Percentiles rank a stretch among this genome's conserved stretches.
phyloP scores from a whole-genome alignment of 2,888 invertebrate genomes.

The Limnephilus rhombicus region DNA sequence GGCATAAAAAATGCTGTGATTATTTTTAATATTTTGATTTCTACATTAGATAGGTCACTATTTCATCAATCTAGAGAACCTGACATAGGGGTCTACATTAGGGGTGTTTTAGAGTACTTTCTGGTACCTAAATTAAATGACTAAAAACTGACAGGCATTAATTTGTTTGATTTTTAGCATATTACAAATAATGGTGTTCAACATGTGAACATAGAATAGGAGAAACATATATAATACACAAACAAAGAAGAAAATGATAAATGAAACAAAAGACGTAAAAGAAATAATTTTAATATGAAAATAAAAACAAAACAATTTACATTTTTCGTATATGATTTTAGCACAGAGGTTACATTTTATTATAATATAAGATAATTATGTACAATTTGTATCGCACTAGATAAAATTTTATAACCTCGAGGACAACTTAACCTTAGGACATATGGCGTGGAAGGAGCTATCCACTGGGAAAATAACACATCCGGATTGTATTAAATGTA shows the following conservation, averaged over 20 bases:
- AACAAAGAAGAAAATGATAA: constrained; percentile 47
- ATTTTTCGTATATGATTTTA: constrained; percentile 48
- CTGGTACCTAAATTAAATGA: too few species aligned
- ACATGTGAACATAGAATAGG: background rate
- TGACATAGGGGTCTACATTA: too few species aligned
- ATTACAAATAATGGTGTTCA: background rate
- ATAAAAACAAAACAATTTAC: constrained; percentile 64
- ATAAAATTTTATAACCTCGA: constrained; percentile 16
- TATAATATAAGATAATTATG: constrained; percentile 27
- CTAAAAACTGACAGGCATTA: background rate
- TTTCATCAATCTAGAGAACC: too few species aligned
- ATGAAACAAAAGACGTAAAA: constrained; percentile 62
- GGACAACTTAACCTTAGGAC: constrained; percentile 33
- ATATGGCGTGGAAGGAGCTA: constrained; percentile 39
- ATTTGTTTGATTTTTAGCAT: background rate
- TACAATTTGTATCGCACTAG: constrained; percentile 45
- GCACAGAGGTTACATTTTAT: constrained; percentile 41
- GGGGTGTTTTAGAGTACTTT: too few species aligned
- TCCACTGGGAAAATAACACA: constrained; percentile 36
- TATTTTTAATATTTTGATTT: too few species aligned
- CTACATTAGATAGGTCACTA: too few species aligned
- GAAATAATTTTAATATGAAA: constrained; percentile 65
- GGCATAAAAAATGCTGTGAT: too few species aligned
- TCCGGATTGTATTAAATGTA: constrained; percentile 4
- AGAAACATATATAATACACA: background rate